Conservation (phyloP, 2,797 vertebrate genomes). For the Sebastes aleutianus region DNA sequence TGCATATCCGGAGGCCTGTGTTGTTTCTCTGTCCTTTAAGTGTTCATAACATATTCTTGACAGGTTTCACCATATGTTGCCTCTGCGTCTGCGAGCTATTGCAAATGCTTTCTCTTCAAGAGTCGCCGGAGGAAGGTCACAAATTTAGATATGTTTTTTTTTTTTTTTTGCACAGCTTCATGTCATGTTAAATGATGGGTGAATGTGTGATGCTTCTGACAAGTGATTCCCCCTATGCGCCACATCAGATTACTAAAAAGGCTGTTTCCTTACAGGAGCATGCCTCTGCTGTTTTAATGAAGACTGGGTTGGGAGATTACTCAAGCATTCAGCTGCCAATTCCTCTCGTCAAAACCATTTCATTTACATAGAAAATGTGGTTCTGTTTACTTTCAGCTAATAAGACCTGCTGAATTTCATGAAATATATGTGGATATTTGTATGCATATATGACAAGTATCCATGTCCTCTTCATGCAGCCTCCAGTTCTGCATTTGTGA, state of each 20-base stretch:
- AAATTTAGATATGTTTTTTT: not conserved
- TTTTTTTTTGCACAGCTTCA: not conserved
- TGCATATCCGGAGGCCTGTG: slow-evolving; percentile 56
- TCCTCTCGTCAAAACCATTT: slow-evolving; percentile 7
- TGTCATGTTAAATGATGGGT: slow-evolving; percentile 33
- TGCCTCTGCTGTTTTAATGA: slow-evolving; percentile 21
- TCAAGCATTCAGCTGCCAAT: slow-evolving; percentile 16
- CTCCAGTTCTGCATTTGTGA: not conserved
- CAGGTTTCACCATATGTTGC: slow-evolving; percentile 48
- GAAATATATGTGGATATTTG: slow-evolving; percentile 8
- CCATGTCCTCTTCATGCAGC: not conserved
- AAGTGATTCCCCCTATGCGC: slow-evolving; percentile 24
- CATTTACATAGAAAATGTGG: slow-evolving; percentile 6
- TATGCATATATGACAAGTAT: not conserved
- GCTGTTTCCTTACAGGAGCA: slow-evolving; percentile 10
- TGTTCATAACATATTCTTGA: slow-evolving; percentile 50
- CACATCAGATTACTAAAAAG: slow-evolving; percentile 28
- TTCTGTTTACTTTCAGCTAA: slow-evolving; percentile 1
- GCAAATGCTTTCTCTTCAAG: not conserved
- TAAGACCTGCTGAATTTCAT: not conserved
- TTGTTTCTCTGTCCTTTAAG: slow-evolving; percentile 57
- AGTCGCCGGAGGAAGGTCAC: slow-evolving; percentile 8
- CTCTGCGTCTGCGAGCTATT: slow-evolving; percentile 3
- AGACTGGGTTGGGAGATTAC: slow-evolving; percentile 12
- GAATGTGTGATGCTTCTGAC: slow-evolving; percentile 17